Evolutionary conservation across 2,113 vertebrate species (phyloP).

Genomic region (Ciconia stormi): DNA sequence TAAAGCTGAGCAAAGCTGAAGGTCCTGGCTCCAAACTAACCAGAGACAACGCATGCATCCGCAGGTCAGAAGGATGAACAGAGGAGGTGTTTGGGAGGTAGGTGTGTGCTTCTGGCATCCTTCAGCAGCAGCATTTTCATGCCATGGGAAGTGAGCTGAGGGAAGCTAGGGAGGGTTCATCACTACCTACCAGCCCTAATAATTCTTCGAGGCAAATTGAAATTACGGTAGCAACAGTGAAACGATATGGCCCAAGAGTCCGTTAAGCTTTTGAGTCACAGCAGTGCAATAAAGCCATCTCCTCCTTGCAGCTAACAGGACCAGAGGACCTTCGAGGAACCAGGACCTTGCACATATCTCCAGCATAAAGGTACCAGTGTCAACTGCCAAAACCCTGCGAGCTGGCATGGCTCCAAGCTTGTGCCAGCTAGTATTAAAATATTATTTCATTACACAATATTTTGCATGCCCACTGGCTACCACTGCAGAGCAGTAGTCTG

Average conservation of each 20-base stretch:
- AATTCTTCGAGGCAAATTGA: not conserved
- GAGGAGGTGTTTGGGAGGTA: not conserved
- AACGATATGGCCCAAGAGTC: not conserved
- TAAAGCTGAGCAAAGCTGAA: not conserved
- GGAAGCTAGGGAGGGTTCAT: not conserved
- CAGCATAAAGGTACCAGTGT: not conserved
- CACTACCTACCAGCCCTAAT: not conserved
- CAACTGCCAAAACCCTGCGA: not conserved
- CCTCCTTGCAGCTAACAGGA: not conserved
- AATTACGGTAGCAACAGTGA: accelerated
- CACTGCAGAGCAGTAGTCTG: not conserved
- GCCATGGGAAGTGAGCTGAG: not conserved
- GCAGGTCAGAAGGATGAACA: not conserved
- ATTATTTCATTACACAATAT: not conserved
- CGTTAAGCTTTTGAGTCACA: not conserved
- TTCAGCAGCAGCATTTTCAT: not conserved
- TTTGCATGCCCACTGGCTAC: not conserved
- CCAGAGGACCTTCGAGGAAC: not conserved
- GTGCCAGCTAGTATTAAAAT: not conserved
- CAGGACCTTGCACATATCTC: not conserved
- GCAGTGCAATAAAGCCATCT: not conserved
- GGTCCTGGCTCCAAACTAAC: not conserved
- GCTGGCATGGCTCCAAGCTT: not conserved
- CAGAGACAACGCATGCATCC: accelerated
- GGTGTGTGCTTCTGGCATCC: not conserved